These are phyloP conservation scores for Archilochus colubris DNA, from an alignment of 2,113 vertebrate genomes.

Conservation along the genomic window DNA sequence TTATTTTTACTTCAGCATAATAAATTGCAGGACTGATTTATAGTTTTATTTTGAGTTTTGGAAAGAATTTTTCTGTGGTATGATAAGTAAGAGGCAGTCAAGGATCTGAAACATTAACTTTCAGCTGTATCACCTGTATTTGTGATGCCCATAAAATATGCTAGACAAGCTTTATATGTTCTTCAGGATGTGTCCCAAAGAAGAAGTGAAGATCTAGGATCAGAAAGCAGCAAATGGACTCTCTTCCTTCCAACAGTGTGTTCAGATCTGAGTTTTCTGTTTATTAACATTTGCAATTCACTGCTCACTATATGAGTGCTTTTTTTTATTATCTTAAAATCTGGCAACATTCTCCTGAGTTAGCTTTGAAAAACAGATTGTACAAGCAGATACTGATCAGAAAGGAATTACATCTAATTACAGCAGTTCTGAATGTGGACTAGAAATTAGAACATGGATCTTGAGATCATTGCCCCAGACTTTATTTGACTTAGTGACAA, in stretches of 20 bases:
- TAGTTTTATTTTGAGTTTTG: background rate
- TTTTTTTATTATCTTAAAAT: slow-evolving; percentile 33
- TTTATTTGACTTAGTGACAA: slow-evolving; percentile 19
- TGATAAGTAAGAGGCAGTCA: background rate
- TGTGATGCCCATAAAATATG: background rate
- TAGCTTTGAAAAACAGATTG: slow-evolving; percentile 44
- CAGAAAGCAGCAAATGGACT: background rate
- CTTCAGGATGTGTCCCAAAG: background rate
- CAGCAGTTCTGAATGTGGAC: background rate
- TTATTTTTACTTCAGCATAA: background rate
- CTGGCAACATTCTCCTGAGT: slow-evolving; percentile 18
- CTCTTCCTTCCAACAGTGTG: background rate
- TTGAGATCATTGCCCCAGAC: background rate
- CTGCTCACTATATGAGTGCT: background rate
- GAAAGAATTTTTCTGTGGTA: background rate
- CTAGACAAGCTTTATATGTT: background rate
- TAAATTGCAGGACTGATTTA: background rate
- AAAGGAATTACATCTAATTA: slow-evolving; percentile 45
- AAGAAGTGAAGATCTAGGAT: background rate
- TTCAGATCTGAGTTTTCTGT: background rate
- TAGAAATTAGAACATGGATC: slow-evolving; percentile 34
- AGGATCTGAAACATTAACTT: background rate
- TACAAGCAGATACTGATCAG: background rate
- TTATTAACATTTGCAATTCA: background rate
- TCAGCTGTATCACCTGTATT: background rate